Base-by-base conservation (phyloP, 2,113 vertebrate genomes). In the Gopherus evgoodei region DNA sequence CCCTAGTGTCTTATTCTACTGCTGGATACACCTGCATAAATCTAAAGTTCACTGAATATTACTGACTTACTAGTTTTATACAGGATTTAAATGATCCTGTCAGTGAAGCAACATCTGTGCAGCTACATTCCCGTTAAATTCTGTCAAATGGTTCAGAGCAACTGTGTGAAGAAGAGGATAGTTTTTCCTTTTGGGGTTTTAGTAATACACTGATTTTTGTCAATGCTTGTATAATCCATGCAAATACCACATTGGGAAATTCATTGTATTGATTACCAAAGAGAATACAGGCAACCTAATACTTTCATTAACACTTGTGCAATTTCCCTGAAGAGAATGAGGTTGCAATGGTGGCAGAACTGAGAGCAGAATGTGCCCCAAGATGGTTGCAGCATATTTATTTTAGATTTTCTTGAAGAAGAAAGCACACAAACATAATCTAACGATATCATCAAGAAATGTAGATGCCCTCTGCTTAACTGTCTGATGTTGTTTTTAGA, bases 61-160 rank as follows among this genome's bases (percentile, higher is more conserved):
- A 44, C 62, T 76, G 10, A 44, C 38, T 38, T 88, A 53, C 90
- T 91, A 94, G 78, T 91, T 87, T 94, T 85, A 57, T 80, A 83
- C 57, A 85, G 89, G 92, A 91, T 96, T 94, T 93, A 94, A 91
- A 96, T 57, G 83, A 93, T 86, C 24, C 44, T 92, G 79, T 87
- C 86, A 75, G 29, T 85, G 86, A 85, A 87, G 83, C 42, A 94
- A 83, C 89, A 96, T 91, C 93, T 97, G 93, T 88, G 79, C 53
- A 90, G 89, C 90, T 94, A n/a, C 14, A 65, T 89, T 96, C 38
- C 54, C 83, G 3, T 81, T 94, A 83, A 72, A 69, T 83, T 96
- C 91, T 95, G 86, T 90, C 92, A 96, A 95, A 93, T 1, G 21
- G 11, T 87, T 94, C 81, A 81, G 38, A 94, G 79, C 49, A 94